Evolutionary conservation across 1,140 invertebrate species (phyloP).

Genomic region (Bactericera cockerelli): DNA sequence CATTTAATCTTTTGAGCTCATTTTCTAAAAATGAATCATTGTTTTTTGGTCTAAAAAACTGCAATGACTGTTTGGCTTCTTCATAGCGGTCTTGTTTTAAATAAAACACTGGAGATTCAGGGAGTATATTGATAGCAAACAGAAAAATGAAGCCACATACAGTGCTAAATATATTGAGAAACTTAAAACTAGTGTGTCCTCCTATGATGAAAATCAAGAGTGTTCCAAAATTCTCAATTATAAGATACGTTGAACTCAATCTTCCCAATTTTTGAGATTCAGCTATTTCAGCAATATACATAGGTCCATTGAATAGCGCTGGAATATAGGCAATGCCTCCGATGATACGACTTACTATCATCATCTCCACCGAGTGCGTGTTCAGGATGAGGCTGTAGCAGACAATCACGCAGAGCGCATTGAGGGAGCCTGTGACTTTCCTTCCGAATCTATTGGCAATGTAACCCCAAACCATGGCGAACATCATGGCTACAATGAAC

Average conservation of each 20-base stretch:
- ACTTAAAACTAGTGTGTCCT: not conserved
- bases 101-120: slow-evolving; percentile 3
- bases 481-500: not conserved
- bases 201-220: not conserved
- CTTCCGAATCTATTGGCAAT: not conserved
- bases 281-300: slow-evolving; percentile 1
- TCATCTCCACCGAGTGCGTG: not conserved
- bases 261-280: not conserved
- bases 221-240: not conserved
- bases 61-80: not conserved
- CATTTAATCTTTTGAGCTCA: slow-evolving; percentile 5
- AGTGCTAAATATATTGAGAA: not conserved
- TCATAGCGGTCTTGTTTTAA: not conserved
- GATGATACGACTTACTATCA: not conserved
- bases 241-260: not conserved
- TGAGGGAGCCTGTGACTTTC: not conserved
- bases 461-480: not conserved
- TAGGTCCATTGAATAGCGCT: not conserved
- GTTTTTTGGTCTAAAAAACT: not conserved
- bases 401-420: not conserved
- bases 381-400: not conserved
- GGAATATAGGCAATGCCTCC: not conserved
- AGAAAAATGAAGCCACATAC: not conserved
- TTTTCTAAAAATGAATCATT: not conserved
- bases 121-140: not conserved